phyloP scores from a whole-genome alignment of 2,797 vertebrate genomes.

The Myiothlypis coronata region DNA sequence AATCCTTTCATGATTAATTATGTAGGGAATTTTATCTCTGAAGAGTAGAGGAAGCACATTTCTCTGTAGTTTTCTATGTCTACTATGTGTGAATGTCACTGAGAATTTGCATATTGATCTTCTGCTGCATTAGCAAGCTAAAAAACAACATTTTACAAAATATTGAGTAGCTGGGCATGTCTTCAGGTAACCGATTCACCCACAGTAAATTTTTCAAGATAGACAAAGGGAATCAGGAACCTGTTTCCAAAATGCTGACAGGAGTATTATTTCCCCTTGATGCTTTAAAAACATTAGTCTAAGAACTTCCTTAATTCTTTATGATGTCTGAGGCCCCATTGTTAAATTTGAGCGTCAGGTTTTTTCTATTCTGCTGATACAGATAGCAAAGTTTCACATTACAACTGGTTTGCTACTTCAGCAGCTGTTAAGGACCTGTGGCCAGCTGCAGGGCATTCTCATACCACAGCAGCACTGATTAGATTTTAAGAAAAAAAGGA shows the following conservation, averaged over 20 bases:
- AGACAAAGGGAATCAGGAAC: rapidly evolving
- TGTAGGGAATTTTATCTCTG: not conserved
- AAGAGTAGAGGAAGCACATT: not conserved
- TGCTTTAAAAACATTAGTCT: not conserved
- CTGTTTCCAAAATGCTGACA: not conserved
- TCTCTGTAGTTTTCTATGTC: not conserved
- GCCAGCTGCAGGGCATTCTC: not conserved
- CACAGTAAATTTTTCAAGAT: not conserved
- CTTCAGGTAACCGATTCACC: not conserved
- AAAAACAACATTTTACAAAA: not conserved
- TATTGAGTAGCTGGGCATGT: rapidly evolving
- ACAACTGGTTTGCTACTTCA: not conserved
- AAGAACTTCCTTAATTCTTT: not conserved
- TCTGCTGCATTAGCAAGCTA: not conserved
- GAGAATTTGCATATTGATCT: not conserved
- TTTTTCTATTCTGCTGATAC: not conserved
- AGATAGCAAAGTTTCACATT: not conserved
- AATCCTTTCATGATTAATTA: not conserved
- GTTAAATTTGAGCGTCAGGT: not conserved
- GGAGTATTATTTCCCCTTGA: not conserved
- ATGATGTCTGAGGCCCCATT: not conserved
- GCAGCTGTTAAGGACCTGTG: not conserved
- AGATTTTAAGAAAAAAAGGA: not conserved
- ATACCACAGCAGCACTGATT: not conserved
- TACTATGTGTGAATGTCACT: not conserved